A percentile compares a stretch with the other conserved stretches of the same genome.
These are phyloP conservation scores for Tenthredo scrophulariae DNA, from an alignment of 2,888 invertebrate genomes.

Conservation along the genomic window DNA sequence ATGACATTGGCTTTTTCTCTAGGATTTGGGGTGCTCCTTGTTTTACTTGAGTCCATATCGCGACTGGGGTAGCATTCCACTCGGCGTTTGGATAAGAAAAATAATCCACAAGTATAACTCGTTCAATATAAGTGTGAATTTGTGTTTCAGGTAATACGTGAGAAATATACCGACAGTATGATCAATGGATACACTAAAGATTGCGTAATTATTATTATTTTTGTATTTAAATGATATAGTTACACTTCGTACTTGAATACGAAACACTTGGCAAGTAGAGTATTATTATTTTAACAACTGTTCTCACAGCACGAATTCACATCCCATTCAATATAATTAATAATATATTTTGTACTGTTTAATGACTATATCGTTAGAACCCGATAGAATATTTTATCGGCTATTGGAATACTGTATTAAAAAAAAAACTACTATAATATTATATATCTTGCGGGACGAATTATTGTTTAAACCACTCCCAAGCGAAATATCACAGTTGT, in stretches of 20 bases:
- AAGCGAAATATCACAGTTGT: neutral
- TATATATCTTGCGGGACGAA: neutral
- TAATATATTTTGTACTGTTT: neutral
- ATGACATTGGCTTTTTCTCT: slow-evolving; percentile 81
- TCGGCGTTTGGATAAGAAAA: neutral
- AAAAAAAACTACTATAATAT: neutral
- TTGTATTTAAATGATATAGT: neutral
- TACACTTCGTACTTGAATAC: neutral
- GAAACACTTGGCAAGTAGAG: neutral
- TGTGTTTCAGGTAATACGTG: neutral
- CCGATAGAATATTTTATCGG: neutral
- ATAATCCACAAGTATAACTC: slow-evolving; percentile 14
- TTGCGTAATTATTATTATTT: neutral
- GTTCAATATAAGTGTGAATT: neutral
- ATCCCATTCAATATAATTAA: neutral
- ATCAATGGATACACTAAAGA: neutral
- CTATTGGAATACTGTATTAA: neutral
- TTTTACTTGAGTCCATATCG: slow-evolving; percentile 73
- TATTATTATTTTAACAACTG: neutral
- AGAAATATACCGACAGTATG: neutral
- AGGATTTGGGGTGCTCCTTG: slow-evolving; percentile 80
- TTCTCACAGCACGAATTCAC: neutral
- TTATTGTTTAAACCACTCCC: slow-evolving; percentile 1
- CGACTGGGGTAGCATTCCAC: slow-evolving; percentile 36
- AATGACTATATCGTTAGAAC: neutral